Evolutionary conservation across 2,888 invertebrate species (phyloP), one percentile per base, ranked within the genome.

Genomic region (Exocentrus adspersus): DNA sequence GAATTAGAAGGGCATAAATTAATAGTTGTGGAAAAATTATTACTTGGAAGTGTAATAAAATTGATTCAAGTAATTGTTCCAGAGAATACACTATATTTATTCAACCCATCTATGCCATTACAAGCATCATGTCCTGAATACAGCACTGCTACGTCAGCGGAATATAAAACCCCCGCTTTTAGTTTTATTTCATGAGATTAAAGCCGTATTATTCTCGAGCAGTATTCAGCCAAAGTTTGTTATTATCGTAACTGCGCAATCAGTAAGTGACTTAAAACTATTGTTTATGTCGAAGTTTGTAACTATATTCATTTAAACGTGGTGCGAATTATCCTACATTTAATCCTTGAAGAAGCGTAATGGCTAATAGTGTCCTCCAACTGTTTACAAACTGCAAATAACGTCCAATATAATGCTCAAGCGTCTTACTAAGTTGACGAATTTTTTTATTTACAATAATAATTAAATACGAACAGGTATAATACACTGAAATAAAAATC

Each of bases 151-250:
- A 20, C 53, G 12, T 53, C 53, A 41, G 52, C 52, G 12, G 9
- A 52, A 52, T 52, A 12, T 52, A 20, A 32, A 41, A 37, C 42
- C 7, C 14, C 21, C 20, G 14, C 9, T 21, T 21, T 21, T 42
- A 21, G 53, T 53, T 53, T 53, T 53, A 53, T 53, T 53, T 20
- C 41, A 20, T 42, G 53, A 41, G 41, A 41, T 41, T 41, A 53
- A 41, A 53, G 20, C 20, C 17, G 37, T 16, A 53, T 37, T 5
- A 30, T 24, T 53, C 21, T 41, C 42, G 20, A 37, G 41, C 19
- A 53, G 14, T 12, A 41, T 42, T 42, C 41, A 37, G 20, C 20
- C 32, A 16, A 53, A 53, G 53, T 41, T 53, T 21, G 12, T 30
- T 20, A 42, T 41, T 41, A 24, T 53, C 42, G 41, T 53, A 53